These are phyloP conservation scores for Amphiprion ocellaris DNA, from an alignment of 2,113 vertebrate genomes.

Conservation along the genomic window DNA sequence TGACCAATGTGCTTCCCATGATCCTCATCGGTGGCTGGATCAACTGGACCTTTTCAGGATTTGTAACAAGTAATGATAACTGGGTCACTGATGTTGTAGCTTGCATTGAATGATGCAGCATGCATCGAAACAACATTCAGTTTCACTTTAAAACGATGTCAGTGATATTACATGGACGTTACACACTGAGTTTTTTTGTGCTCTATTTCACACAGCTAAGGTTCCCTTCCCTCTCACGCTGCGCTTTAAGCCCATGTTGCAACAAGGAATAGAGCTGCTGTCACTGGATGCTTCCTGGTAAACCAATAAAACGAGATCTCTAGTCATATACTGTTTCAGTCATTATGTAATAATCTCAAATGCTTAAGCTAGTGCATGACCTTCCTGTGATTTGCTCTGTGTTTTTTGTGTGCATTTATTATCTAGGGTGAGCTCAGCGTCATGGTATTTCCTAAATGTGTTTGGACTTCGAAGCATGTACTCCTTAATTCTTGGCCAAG, in stretches of 20 bases:
- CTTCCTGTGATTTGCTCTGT: not conserved
- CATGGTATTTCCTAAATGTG: constrained; percentile 99
- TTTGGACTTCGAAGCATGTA: constrained; percentile 99
- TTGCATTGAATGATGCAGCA: too few relatives aligned
- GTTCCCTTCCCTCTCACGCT: constrained; percentile 97
- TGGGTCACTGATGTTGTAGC: not conserved
- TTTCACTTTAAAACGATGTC: too few relatives aligned
- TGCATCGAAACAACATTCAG: not conserved
- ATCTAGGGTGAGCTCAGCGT: constrained; percentile 97
- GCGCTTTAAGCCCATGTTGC: constrained; percentile 98
- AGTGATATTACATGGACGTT: too few relatives aligned
- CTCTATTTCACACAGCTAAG: constrained; percentile 87
- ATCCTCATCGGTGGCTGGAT: constrained; percentile 99
- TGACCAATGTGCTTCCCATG: constrained; percentile 99
- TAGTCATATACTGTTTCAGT: not conserved
- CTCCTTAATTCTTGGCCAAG: constrained; percentile 97
- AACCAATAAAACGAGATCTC: constrained; percentile 56
- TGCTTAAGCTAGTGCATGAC: constrained; percentile 1
- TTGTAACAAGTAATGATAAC: constrained; percentile 94
- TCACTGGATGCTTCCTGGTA: constrained; percentile 99
- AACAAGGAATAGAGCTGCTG: constrained; percentile 97
- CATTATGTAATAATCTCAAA: not conserved
- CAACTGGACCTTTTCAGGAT: constrained; percentile 99
- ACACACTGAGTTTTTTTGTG: not conserved
- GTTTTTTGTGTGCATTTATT: constrained; percentile 27